A percentile compares a stretch with the other conserved stretches of the same genome.
These are phyloP conservation scores for Micropterix aruncella DNA, from an alignment of 2,888 invertebrate species.

Conservation along the genomic window DNA sequence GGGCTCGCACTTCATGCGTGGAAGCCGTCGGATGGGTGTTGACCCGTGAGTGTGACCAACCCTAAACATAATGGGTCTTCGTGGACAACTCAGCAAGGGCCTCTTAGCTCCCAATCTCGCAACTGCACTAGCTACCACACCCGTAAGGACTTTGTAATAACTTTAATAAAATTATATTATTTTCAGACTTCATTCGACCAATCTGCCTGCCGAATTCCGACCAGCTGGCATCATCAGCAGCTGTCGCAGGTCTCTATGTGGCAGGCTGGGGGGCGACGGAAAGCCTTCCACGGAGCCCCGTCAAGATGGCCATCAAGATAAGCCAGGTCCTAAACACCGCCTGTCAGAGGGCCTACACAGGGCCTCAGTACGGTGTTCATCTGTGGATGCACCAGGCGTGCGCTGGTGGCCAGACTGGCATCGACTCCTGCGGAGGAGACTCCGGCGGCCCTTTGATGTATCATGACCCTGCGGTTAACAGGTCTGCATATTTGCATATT, in stretches of 20 bases:
- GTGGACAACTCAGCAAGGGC: too few relatives aligned
- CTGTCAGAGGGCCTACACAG: constrained; percentile 1
- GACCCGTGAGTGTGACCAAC: too few relatives aligned
- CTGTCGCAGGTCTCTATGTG: constrained; percentile 14
- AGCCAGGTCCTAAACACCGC: neutral
- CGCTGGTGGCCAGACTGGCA: constrained; percentile 32
- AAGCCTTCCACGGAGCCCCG: constrained; percentile 16
- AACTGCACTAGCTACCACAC: too few relatives aligned
- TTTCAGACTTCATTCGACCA: constrained; percentile 20
- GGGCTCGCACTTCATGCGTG: too few relatives aligned
- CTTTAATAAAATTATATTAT: too few relatives aligned
- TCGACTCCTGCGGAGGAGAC: constrained; percentile 42
- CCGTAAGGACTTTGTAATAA: too few relatives aligned
- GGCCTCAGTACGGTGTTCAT: constrained; percentile 6
- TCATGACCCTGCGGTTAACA: constrained; percentile 21
- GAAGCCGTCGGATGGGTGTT: too few relatives aligned
- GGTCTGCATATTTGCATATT: constrained; percentile 36
- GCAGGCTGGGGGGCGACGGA: constrained; percentile 34
- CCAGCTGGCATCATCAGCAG: constrained; percentile 5
- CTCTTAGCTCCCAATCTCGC: too few relatives aligned
- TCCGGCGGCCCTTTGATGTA: constrained; percentile 44
- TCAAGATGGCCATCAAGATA: constrained; percentile 13
- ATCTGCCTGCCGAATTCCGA: constrained; percentile 17
- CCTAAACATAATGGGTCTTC: too few relatives aligned
- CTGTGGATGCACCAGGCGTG: constrained; percentile 19